phyloP scores from a whole-genome alignment of 1,140 invertebrate species.

The Drosophila punjabiensis region DNA sequence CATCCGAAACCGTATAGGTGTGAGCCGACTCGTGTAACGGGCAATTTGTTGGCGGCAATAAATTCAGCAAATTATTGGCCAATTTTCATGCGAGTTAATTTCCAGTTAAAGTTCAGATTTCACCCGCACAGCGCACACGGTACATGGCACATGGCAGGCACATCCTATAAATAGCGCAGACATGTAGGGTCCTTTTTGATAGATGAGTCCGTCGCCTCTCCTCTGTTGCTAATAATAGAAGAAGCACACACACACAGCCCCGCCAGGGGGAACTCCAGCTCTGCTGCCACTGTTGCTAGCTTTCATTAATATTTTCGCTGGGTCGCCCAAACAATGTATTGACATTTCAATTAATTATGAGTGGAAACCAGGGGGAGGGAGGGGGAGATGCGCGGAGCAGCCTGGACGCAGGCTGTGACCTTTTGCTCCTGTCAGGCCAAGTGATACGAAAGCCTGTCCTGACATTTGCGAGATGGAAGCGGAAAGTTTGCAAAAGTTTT shows the following conservation, averaged over 20 bases:
- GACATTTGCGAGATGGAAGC: slow-evolving; percentile 46
- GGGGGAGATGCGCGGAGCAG: neutral
- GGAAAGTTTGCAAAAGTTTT: slow-evolving; percentile 11
- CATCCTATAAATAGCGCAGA: slow-evolving; percentile 60
- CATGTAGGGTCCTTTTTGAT: slow-evolving; percentile 48
- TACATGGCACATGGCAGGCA: slow-evolving; percentile 3
- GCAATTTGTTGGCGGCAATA: slow-evolving; percentile 74
- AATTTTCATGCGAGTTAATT: slow-evolving; percentile 78
- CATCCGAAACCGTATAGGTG: slow-evolving; percentile 50
- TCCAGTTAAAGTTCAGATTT: slow-evolving; percentile 71
- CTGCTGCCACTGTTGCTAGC: slow-evolving; percentile 13
- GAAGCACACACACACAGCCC: slow-evolving; percentile 3
- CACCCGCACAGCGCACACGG: slow-evolving; percentile 1
- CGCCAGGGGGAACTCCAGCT: neutral
- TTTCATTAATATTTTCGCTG: slow-evolving; percentile 70
- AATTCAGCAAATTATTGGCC: slow-evolving; percentile 54
- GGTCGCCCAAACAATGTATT: slow-evolving; percentile 72
- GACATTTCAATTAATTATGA: slow-evolving; percentile 83
- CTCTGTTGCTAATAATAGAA: slow-evolving; percentile 58
- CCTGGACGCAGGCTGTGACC: slow-evolving; percentile 59
- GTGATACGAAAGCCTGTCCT: slow-evolving; percentile 31
- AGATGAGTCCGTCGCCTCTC: slow-evolving; percentile 59
- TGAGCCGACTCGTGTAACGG: slow-evolving; percentile 32
- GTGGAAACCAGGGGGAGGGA: neutral
- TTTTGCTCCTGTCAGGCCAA: slow-evolving; percentile 44